These are phyloP conservation scores for Alviniconcha marisindica DNA, from an alignment of 1,140 invertebrate species.

Conservation along the genomic window DNA sequence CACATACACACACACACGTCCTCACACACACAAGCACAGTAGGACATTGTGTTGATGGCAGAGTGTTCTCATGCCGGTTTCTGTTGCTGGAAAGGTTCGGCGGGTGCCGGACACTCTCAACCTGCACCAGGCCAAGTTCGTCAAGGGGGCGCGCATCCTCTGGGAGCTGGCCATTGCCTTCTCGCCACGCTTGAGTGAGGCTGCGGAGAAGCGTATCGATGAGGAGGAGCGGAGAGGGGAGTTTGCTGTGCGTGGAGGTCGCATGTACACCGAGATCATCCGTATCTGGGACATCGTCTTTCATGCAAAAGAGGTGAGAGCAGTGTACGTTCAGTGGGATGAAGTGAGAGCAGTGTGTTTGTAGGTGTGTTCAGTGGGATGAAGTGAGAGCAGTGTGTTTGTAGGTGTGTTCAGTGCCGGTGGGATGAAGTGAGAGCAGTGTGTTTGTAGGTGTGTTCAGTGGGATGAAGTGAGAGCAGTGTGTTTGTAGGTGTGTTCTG, in stretches of 20 bases:
- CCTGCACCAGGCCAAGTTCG: slow-evolving; percentile 65
- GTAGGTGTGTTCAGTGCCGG: too few relatives aligned
- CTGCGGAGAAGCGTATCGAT: slow-evolving; percentile 55
- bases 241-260: slow-evolving; percentile 52
- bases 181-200: slow-evolving; percentile 64
- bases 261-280: slow-evolving; percentile 71
- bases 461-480: too few relatives aligned
- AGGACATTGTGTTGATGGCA: too few relatives aligned
- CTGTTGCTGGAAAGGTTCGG: slow-evolving; percentile 47
- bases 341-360: too few relatives aligned
- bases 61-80: too few relatives aligned
- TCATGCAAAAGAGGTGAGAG: too few relatives aligned
- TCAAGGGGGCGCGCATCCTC: slow-evolving; percentile 59
- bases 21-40: neutral
- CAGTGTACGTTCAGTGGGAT: too few relatives aligned
- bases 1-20: slow-evolving; percentile 2
- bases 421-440: too few relatives aligned
- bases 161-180: slow-evolving; percentile 72
- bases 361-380: too few relatives aligned
- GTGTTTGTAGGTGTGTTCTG: too few relatives aligned
- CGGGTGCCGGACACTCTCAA: slow-evolving; percentile 58
- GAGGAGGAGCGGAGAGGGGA: slow-evolving; percentile 41
- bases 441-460: too few relatives aligned
- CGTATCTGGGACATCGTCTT: slow-evolving; percentile 72
- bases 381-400: too few relatives aligned